phyloP scores from a whole-genome alignment of 2,797 vertebrate genomes.

The Enteromius paludinosus region DNA sequence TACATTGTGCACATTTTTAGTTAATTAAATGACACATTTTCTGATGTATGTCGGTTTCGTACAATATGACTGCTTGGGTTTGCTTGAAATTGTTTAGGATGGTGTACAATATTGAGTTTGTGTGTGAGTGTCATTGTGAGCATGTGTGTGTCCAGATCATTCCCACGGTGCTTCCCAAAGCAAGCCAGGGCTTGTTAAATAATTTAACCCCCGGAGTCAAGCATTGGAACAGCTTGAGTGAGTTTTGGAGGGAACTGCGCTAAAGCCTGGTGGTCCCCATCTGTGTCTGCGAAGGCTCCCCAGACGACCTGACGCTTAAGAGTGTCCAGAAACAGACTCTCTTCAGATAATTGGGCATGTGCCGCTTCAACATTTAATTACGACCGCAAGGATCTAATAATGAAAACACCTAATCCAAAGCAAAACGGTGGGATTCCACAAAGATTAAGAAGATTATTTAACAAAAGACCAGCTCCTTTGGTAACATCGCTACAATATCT shows the following conservation, averaged over 20 bases:
- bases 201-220: conserved; percentile 69
- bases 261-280: conserved; percentile 68
- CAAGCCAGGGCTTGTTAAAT: conserved; percentile 72
- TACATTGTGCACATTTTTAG: background rate
- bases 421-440: conserved; percentile 73
- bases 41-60: background rate
- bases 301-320: conserved; percentile 64
- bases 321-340: conserved; percentile 67
- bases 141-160: conserved; percentile 46
- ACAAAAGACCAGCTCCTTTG: conserved; percentile 69
- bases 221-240: conserved; percentile 68
- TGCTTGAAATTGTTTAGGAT: background rate
- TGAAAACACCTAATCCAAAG: conserved; percentile 75
- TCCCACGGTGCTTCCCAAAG: conserved; percentile 55
- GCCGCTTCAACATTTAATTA: conserved; percentile 80
- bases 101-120: background rate
- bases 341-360: conserved; percentile 77
- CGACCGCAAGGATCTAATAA: conserved; percentile 71
- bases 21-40: background rate
- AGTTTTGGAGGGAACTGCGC: conserved; percentile 57
- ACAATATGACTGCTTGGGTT: background rate
- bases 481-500: conserved; percentile 28
- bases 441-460: conserved; percentile 79
- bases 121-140: conserved; percentile 27
- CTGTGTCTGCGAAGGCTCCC: conserved; percentile 63